Evolutionary conservation across 2,888 invertebrate genomes (phyloP).

Genomic region (Syrphus vitripennis): DNA sequence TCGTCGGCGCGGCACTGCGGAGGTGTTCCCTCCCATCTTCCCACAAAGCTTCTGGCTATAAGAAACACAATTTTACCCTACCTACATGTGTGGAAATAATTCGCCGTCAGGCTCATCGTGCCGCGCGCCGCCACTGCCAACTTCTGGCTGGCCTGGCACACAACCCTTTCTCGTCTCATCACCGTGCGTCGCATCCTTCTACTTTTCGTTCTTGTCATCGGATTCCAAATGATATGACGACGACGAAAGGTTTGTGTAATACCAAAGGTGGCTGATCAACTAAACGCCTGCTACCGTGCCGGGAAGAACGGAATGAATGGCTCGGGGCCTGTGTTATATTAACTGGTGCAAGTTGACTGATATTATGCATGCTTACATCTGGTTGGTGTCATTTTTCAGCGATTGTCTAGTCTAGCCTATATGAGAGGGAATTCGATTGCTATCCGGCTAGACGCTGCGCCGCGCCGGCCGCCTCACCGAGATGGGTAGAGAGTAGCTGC

Average conservation of each 20-base stretch:
- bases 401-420: slow-evolving; percentile 17
- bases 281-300: not conserved
- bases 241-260: slow-evolving; percentile 21
- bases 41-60: not conserved
- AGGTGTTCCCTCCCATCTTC: no score
- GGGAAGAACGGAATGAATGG: slow-evolving; percentile 22
- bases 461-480: not conserved
- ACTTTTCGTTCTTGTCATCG: not conserved
- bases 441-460: slow-evolving; percentile 57
- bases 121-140: not conserved
- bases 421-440: slow-evolving; percentile 57
- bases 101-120: slow-evolving; percentile 41
- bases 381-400: slow-evolving; percentile 53
- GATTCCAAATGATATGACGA: slow-evolving; percentile 23
- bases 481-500: slow-evolving; percentile 7
- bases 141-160: slow-evolving; percentile 1
- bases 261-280: slow-evolving; percentile 50
- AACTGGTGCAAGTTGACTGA: slow-evolving; percentile 49
- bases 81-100: slow-evolving; percentile 39
- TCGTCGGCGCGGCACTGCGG: no score
- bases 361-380: slow-evolving; percentile 60
- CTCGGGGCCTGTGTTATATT: slow-evolving; percentile 51
- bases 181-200: not conserved
- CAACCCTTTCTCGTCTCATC: not conserved
- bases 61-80: not conserved